Percentiles rank a stretch among this genome's conserved stretches.
Evolutionary conservation across 1,140 invertebrate species (phyloP).

Genomic region (Protaetia brevitarsis): DNA sequence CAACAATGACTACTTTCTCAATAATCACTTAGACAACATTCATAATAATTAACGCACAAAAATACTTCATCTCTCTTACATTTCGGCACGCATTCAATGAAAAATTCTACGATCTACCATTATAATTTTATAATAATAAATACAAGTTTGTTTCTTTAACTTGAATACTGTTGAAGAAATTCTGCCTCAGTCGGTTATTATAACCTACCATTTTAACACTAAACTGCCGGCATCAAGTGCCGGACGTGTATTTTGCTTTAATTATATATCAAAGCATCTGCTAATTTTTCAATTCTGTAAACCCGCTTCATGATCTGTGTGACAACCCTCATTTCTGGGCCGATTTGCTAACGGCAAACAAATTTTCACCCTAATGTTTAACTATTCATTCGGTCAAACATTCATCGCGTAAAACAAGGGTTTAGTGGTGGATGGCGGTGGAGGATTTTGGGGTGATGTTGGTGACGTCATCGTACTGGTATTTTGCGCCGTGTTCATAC

Average conservation of each 20-base stretch:
- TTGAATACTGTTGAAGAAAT: constrained; percentile 24
- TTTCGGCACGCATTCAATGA: background rate
- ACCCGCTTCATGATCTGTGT: background rate
- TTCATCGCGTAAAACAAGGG: constrained; percentile 61
- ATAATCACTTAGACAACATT: constrained; percentile 21
- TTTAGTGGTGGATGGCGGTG: constrained; percentile 40
- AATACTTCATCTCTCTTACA: constrained; percentile 8
- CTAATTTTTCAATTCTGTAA: background rate
- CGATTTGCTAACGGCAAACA: constrained; percentile 7
- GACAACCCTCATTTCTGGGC: background rate
- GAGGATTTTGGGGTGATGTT: constrained; percentile 45
- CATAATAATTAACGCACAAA: constrained; percentile 4
- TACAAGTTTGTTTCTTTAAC: constrained; percentile 13
- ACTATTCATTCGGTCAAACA: constrained; percentile 57
- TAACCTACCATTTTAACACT: constrained; percentile 35
- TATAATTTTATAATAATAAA: constrained; percentile 20
- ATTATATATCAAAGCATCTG: background rate
- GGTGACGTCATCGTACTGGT: constrained; percentile 52
- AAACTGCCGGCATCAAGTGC: background rate
- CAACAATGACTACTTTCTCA: constrained; percentile 45
- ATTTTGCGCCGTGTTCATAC: constrained; percentile 36
- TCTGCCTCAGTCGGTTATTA: constrained; percentile 36
- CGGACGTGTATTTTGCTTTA: background rate
- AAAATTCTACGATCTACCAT: constrained; percentile 4
- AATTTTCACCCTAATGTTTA: constrained; percentile 41